Conservation (phyloP, 1,140 invertebrate species). For the Orchesella cincta region DNA sequence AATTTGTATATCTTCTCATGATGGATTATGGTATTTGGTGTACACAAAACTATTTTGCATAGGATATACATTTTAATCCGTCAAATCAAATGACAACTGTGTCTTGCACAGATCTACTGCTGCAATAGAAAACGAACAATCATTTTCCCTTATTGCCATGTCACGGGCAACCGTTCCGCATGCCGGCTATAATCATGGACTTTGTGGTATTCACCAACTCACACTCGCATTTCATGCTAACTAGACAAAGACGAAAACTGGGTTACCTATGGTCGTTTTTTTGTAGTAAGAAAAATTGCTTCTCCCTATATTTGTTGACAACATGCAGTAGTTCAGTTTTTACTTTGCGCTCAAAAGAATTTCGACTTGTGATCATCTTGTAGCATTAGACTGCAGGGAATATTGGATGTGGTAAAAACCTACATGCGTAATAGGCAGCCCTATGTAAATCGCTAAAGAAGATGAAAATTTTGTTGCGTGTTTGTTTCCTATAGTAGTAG, state of each 20-base stretch:
- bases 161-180: constrained; percentile 13
- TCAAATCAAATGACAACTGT: constrained; percentile 6
- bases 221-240: neutral
- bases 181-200: neutral
- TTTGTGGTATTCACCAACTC: neutral
- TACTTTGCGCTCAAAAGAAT: neutral
- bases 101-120: neutral
- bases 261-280: neutral
- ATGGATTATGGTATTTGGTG: no score
- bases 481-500: no score
- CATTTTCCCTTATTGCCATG: no score
- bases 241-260: neutral
- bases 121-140: no score
- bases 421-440: no score
- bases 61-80: constrained; percentile 9
- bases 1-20: no score
- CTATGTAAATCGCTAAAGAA: no score
- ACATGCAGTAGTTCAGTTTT: constrained; percentile 14
- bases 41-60: no score
- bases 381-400: no score
- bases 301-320: constrained; percentile 27
- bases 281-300: neutral
- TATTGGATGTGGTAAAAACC: no score
- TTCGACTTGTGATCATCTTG: neutral
- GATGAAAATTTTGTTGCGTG: no score